Evolutionary conservation across 2,113 vertebrate genomes (phyloP).

Genomic region (Colinus virginianus): DNA sequence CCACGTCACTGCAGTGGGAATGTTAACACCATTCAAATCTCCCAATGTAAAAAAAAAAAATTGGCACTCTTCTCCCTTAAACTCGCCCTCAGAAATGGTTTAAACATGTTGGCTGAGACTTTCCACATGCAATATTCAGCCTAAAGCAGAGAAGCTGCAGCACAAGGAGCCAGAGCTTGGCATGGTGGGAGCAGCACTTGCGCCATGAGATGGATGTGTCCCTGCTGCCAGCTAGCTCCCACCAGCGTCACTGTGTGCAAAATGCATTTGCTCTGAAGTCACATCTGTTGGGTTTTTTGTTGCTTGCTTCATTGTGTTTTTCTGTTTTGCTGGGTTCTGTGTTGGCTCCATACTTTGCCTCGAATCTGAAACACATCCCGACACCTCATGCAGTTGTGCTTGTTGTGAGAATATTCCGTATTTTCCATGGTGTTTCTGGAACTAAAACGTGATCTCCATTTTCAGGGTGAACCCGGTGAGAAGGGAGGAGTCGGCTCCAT

Average conservation of each 20-base stretch:
- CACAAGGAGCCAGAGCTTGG: background rate
- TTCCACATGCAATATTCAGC: conserved; percentile 27
- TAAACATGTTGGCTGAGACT: background rate
- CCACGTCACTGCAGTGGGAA: background rate
- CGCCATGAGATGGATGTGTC: rapidly evolving
- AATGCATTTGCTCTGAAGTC: background rate
- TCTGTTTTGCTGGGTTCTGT: background rate
- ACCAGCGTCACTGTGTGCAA: rapidly evolving
- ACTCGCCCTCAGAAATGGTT: background rate
- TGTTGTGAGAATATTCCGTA: background rate
- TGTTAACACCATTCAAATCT: background rate
- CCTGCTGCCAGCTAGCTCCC: background rate
- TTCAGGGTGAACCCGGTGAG: conserved; percentile 88
- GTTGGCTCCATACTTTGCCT: background rate
- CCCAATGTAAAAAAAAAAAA: background rate
- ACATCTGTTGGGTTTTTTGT: background rate
- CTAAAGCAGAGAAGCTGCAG: background rate
- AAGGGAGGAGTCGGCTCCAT: conserved; percentile 76
- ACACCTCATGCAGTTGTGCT: background rate
- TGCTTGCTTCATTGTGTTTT: background rate
- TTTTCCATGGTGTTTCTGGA: background rate
- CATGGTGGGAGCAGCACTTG: rapidly evolving
- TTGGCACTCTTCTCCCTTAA: background rate
- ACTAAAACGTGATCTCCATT: background rate
- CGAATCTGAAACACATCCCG: background rate